These are phyloP conservation scores for Pararge aegeria DNA, from an alignment of 1,140 invertebrate genomes.

Conservation along the genomic window DNA sequence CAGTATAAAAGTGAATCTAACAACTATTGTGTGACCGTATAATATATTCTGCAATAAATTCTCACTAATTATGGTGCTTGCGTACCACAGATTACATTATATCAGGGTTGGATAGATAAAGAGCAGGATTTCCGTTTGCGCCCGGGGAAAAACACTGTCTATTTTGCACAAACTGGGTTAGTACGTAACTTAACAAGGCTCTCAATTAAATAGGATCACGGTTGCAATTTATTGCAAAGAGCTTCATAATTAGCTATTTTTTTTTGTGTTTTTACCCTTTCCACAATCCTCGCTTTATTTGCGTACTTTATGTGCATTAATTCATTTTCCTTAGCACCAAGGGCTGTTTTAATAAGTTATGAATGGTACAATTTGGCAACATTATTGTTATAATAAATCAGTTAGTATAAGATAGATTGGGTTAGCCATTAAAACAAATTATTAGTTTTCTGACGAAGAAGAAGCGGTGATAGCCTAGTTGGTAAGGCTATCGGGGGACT, in stretches of 20 bases:
- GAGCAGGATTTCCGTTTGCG: conserved; percentile 20
- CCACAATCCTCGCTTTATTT: neutral
- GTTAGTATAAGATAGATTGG: too few relatives aligned
- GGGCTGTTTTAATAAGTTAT: neutral
- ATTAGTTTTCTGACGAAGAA: too few relatives aligned
- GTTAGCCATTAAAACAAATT: too few relatives aligned
- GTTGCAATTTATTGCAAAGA: conserved; percentile 26
- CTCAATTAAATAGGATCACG: conserved; percentile 32
- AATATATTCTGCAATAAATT: conserved; percentile 3
- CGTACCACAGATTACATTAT: conserved; percentile 7
- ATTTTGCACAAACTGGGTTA: conserved; percentile 16
- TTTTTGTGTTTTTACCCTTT: neutral
- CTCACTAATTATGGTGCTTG: conserved; percentile 4
- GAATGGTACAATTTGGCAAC: neutral
- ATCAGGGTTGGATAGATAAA: conserved; percentile 3
- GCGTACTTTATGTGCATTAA: neutral
- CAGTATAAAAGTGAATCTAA: neutral
- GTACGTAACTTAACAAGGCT: conserved; percentile 27
- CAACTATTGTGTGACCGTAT: neutral
- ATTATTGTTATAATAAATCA: too few relatives aligned
- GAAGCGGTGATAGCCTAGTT: too few relatives aligned
- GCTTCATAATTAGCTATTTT: conserved; percentile 22
- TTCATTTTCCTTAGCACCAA: neutral
- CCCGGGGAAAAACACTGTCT: conserved; percentile 17
- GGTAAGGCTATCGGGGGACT: too few relatives aligned